Percentiles rank a stretch among this genome's conserved stretches.
Evolutionary conservation across 2,888 invertebrate species (phyloP).

Genomic region (Sceliomorpha sp.): DNA sequence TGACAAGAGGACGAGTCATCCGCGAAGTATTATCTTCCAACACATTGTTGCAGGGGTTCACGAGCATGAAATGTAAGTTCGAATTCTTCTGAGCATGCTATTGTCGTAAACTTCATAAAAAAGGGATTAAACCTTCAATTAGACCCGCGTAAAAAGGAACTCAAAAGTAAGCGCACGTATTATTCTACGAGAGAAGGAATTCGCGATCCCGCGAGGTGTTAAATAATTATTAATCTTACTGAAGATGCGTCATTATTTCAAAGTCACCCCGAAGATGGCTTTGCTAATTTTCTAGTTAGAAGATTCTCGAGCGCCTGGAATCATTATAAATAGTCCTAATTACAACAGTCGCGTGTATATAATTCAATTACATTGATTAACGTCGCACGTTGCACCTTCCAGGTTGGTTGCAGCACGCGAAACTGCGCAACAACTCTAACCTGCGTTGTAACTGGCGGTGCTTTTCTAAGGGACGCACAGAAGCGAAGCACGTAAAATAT

Average conservation of each 20-base stretch:
- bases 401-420: slow-evolving; percentile 35
- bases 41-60: slow-evolving; percentile 44
- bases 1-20: slow-evolving; percentile 62
- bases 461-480: slow-evolving; percentile 35
- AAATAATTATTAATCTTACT: too few relatives aligned
- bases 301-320: slow-evolving; percentile 59
- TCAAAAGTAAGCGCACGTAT: too few relatives aligned
- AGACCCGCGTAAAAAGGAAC: too few relatives aligned
- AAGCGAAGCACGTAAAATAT: slow-evolving; percentile 70
- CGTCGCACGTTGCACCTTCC: slow-evolving; percentile 74
- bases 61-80: not conserved
- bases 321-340: slow-evolving; percentile 81
- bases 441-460: slow-evolving; percentile 37
- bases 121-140: not conserved
- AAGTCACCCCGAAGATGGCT: slow-evolving; percentile 17
- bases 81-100: not conserved
- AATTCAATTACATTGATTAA: slow-evolving; percentile 80
- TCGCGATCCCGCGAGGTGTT: too few relatives aligned
- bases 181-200: too few relatives aligned
- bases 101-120: too few relatives aligned
- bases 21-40: slow-evolving; percentile 59
- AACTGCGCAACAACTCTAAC: slow-evolving; percentile 50
- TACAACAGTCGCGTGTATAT: slow-evolving; percentile 78
- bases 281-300: slow-evolving; percentile 40
- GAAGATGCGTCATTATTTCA: too few relatives aligned